Evolutionary conservation across 2,113 vertebrate species (phyloP).

Genomic region (Oceanites oceanicus): DNA sequence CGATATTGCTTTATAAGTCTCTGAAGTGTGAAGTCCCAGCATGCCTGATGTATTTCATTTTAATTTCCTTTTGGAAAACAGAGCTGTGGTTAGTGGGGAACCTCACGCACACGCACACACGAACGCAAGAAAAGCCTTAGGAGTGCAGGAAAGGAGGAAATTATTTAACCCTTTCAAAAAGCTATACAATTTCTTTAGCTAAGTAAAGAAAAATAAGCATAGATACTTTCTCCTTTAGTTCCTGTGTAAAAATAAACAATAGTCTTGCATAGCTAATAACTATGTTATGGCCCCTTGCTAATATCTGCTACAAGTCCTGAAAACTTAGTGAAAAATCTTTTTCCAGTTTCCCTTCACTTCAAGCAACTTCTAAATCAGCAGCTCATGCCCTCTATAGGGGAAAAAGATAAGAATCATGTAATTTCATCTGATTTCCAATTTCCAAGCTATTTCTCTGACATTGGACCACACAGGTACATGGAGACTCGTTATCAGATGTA

Average conservation of each 20-base stretch:
- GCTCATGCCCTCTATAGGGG: background rate
- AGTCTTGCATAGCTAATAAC: conserved; percentile 39
- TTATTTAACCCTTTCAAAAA: conserved; percentile 79
- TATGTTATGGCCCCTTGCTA: background rate
- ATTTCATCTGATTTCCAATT: conserved; percentile 53
- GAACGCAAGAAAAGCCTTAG: conserved; percentile 10
- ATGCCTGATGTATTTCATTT: conserved; percentile 79
- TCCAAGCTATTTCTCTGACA: conserved; percentile 35
- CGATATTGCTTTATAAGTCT: conserved; percentile 65
- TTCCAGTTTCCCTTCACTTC: background rate
- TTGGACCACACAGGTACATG: conserved; percentile 54
- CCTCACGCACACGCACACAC: conserved; percentile 30
- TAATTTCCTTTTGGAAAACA: conserved; percentile 80
- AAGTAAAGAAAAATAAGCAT: conserved; percentile 67
- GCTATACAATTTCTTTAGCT: conserved; percentile 48
- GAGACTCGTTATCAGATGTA: conserved; percentile 4
- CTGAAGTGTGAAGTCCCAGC: conserved; percentile 77
- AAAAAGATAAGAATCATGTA: conserved; percentile 35
- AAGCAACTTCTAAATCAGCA: background rate
- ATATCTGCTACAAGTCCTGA: conserved; percentile 23
- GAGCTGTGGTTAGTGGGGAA: conserved; percentile 69
- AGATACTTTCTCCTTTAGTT: conserved; percentile 58
- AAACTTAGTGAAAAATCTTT: background rate
- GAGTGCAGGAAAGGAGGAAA: conserved; percentile 71
- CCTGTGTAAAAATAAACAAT: conserved; percentile 56